Evolutionary conservation across 2,113 vertebrate genomes (phyloP), one percentile per base, ranked within the genome.

Genomic region (Coryphaenoides rupestris): DNA sequence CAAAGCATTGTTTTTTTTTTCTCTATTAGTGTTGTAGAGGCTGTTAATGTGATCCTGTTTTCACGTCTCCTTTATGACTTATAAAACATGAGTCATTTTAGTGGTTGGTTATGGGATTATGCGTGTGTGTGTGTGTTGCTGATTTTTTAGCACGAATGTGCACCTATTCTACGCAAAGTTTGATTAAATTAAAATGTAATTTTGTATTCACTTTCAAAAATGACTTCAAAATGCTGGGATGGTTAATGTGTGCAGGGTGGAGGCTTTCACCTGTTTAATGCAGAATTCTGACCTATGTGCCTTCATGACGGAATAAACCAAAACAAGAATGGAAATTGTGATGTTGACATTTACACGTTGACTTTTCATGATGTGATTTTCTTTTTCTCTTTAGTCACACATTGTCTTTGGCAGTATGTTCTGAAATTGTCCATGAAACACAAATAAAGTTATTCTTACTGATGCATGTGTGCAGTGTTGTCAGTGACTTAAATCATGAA

Each of bases 391-490:
- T 17, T 50, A 45, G 53, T 3, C 7, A 70, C 23, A 58, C 56
- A 60, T 21, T 21, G 62, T 55, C 69, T 40, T 40, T 70, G 73
- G 24, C 70, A 79, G 57, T 58, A 67, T 73, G 70, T 72, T 69
- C 66, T 79, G 47, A 69, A 55, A 50, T 77, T 83, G 58, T 75
- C 82, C 57, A 23, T 78, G 60, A 78, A 78, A 76, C 66, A 75
- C 80, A 67, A 89, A 90, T 90, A 89, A 89, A 89, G 72, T 72
- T 81, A 74, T 77, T 83, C 69, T 78, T 28, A 16, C 69, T 66
- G 15, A 46, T 53, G 49, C 1, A 0, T 2, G 6, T 60, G 24
- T 68, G 28, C 59, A 22, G 19, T 17, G 19, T 68, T 23, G 15
- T 19, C 65, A 21, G 57, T 55, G 45, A 50, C 13, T 3, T 50